A percentile compares a stretch with the other conserved stretches of the same genome.
These are phyloP conservation scores for Ceratitis capitata DNA, from an alignment of 1,140 invertebrate species.

Conservation along the genomic window DNA sequence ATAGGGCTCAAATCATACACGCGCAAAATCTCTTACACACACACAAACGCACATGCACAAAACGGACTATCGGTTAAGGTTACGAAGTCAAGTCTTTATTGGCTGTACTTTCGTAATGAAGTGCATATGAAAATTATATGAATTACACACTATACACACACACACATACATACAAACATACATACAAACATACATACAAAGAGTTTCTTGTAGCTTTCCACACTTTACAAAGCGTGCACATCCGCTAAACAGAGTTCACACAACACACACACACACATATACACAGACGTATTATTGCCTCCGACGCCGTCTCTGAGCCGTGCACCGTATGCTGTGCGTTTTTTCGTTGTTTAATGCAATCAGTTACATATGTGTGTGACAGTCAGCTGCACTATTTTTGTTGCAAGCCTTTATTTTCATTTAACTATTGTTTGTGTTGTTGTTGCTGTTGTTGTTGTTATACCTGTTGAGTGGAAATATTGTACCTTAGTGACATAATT, in stretches of 20 bases:
- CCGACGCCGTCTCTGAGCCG: neutral
- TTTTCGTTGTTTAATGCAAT: constrained; percentile 32
- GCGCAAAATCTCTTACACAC: neutral
- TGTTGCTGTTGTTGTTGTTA: neutral
- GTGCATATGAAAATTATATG: neutral
- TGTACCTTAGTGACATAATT: constrained; percentile 5
- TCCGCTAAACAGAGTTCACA: neutral
- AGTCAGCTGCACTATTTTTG: neutral
- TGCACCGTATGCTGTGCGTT: neutral
- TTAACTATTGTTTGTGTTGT: no score
- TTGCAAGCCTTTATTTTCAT: neutral
- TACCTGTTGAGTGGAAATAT: neutral
- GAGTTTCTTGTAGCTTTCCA: neutral
- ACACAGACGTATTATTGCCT: neutral
- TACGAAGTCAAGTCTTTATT: neutral
- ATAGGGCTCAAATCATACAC: neutral
- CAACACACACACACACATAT: neutral
- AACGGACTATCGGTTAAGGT: neutral
- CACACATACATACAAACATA: neutral
- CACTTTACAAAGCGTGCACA: neutral
- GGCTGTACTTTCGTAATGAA: neutral
- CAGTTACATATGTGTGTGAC: neutral
- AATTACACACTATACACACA: neutral
- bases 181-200: neutral
- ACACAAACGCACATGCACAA: neutral